Evolutionary conservation across 2,888 invertebrate species (phyloP), one percentile per base, ranked within the genome.

Genomic region (Heteromyza rotundicornis): DNA sequence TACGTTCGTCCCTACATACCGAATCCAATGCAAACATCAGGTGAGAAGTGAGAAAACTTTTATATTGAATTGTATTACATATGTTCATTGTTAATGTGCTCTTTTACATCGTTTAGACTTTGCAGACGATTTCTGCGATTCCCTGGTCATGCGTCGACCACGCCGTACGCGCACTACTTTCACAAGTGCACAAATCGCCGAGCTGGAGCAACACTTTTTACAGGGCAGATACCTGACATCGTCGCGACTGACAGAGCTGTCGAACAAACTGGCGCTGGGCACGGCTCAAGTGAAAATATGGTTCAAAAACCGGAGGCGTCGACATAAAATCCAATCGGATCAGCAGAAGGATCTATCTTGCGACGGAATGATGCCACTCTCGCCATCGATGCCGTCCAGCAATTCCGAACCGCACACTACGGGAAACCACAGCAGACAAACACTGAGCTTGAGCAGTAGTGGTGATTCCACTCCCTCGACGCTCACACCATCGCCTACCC

Each of bases 281-380:
- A 71, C 72, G 23, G 70, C 73, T 2, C 78, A 77, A 57, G 77
- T 79, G 1, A 78, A 75, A 62, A 75, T 74, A 22, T 79, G 79
- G 79, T 79, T 79, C 50, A 79, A 79, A 62, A 79, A 79, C 64
- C 76, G 77, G 10, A 68, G 79, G 22, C 76, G 79, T 23, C 78
- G 79, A 16, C 70, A 76, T 24, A 79, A 78, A 57, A 68, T 78
- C 1, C 74, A 75, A 63, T 59, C 75, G 24, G 72, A 76, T 47
- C 75, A 73, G 24, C 70, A 72, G 50, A 75, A 74, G 54, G 72
- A 73, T 55, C 70, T 68, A 14, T 70, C 72, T 2, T 72, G 67
- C 59, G 77, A 76, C 23, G 70, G 66, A 17, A 76, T 76, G 58
- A 58, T 60, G 70, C 72, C 74, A 2, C 53, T 71, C 12, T 76